Percentiles rank a stretch among this genome's conserved stretches.
phyloP scores from a whole-genome alignment of 1,140 invertebrate species.

The Drosophila orena region DNA sequence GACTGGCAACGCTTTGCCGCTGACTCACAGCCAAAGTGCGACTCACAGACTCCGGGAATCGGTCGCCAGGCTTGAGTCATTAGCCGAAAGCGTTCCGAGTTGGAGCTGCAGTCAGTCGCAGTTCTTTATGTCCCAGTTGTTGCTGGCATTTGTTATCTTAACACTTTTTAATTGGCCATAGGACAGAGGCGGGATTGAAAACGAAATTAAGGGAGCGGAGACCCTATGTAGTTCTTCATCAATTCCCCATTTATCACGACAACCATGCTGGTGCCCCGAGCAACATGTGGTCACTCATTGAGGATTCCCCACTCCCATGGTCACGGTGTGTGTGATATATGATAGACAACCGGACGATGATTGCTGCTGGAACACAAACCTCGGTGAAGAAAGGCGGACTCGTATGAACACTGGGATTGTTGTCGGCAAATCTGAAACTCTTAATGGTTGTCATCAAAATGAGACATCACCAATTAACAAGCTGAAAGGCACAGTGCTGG shows the following conservation, averaged over 20 bases:
- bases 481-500: conserved; percentile 5
- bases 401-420: conserved; percentile 35
- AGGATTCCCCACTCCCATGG: conserved; percentile 12
- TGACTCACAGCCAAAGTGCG: conserved; percentile 49
- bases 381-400: conserved; percentile 1
- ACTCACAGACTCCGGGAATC: conserved; percentile 5
- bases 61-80: conserved; percentile 57
- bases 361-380: conserved; percentile 19
- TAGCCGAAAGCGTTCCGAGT: conserved; percentile 46
- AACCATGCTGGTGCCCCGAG: conserved; percentile 32
- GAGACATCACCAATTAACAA: conserved; percentile 38
- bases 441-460: conserved; percentile 47
- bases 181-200: conserved; percentile 12
- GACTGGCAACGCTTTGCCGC: conserved; percentile 50
- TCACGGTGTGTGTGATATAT: conserved; percentile 34
- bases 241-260: conserved; percentile 37
- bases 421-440: conserved; percentile 40
- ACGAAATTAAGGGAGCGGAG: conserved; percentile 22
- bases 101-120: conserved; percentile 24
- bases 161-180: conserved; percentile 71
- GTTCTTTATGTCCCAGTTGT: conserved; percentile 31
- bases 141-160: conserved; percentile 51
- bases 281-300: conserved; percentile 38
- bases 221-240: conserved; percentile 21
- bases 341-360: conserved; percentile 43